Evolutionary conservation across 2,113 vertebrate genomes (phyloP).

Genomic region (Beaufortia kweichowensis): DNA sequence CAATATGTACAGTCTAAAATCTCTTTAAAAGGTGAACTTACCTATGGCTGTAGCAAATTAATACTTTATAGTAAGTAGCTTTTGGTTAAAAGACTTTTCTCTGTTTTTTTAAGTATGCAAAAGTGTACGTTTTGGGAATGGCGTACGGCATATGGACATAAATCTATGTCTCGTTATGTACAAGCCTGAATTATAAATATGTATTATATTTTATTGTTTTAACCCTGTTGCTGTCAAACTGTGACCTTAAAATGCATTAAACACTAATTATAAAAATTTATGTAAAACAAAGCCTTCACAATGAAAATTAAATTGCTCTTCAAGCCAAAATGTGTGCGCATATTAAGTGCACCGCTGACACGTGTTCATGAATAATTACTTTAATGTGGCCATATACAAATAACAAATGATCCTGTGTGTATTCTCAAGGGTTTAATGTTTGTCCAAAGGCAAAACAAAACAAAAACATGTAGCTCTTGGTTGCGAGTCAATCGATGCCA

Average conservation of each 20-base stretch:
- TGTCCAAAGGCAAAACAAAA: not conserved
- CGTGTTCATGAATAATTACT: conserved; percentile 1
- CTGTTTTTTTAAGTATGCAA: conserved; percentile 62
- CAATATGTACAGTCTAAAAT: conserved; percentile 50
- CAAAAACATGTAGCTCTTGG: not conserved
- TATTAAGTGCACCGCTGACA: conserved; percentile 23
- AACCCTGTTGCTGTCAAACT: conserved; percentile 23
- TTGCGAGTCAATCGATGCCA: not conserved
- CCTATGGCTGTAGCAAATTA: not conserved
- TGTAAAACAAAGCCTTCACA: conserved; percentile 5
- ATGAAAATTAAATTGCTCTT: conserved; percentile 36
- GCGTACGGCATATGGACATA: conserved; percentile 21
- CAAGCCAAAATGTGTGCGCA: conserved; percentile 33
- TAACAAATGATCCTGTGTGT: conserved; percentile 20
- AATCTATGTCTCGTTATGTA: conserved; percentile 47
- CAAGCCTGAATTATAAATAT: conserved; percentile 63
- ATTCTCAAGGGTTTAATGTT: not conserved
- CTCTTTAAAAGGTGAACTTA: conserved; percentile 8
- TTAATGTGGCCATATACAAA: conserved; percentile 26
- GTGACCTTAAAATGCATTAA: conserved; percentile 26
- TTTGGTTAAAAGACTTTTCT: conserved; percentile 25
- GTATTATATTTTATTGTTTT: conserved; percentile 62
- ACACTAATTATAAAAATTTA: conserved; percentile 7
- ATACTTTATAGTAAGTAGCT: not conserved
- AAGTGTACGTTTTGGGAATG: conserved; percentile 49